A percentile compares a stretch with the other conserved stretches of the same genome.
Evolutionary conservation across 37 sponge, comb jelly and placozoan species (phyloP).

Genomic region (Agelas oroides): DNA sequence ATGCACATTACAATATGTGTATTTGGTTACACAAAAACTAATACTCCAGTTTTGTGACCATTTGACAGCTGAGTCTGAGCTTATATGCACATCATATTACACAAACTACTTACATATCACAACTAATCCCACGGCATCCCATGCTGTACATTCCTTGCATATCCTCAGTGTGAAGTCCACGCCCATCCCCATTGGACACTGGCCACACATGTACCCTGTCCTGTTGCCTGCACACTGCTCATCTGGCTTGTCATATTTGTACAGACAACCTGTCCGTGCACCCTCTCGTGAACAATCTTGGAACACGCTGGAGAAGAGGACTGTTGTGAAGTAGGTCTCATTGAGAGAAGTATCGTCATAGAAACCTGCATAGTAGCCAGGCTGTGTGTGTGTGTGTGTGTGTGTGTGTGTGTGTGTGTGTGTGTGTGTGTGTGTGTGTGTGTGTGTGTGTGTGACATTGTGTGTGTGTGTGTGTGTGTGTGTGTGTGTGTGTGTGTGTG

Average conservation of each 20-base stretch:
- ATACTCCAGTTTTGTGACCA: too few relatives aligned
- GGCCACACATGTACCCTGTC: conserved; percentile 41
- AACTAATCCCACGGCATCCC: not conserved
- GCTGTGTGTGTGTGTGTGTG: conserved; percentile 3
- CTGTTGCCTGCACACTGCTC: conserved; percentile 41
- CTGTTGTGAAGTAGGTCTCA: not conserved
- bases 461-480: not conserved
- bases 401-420: not conserved
- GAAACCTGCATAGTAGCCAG: not conserved
- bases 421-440: not conserved
- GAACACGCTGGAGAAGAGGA: conserved; percentile 2
- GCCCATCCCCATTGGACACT: conserved; percentile 15
- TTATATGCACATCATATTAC: too few relatives aligned
- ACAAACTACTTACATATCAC: conserved; percentile 30
- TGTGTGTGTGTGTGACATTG: not conserved
- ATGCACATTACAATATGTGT: too few relatives aligned
- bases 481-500: too few relatives aligned
- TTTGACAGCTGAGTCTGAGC: too few relatives aligned
- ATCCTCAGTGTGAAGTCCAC: conserved; percentile 24
- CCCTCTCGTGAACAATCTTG: conserved; percentile 33
- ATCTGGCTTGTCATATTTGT: conserved; percentile 41
- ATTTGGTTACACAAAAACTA: too few relatives aligned
- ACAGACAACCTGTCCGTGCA: conserved; percentile 41
- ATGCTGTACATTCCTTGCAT: conserved; percentile 1
- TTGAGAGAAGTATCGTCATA: not conserved